phyloP scores from a whole-genome alignment of 2,797 vertebrate genomes.

The Sebastes melanostomus region DNA sequence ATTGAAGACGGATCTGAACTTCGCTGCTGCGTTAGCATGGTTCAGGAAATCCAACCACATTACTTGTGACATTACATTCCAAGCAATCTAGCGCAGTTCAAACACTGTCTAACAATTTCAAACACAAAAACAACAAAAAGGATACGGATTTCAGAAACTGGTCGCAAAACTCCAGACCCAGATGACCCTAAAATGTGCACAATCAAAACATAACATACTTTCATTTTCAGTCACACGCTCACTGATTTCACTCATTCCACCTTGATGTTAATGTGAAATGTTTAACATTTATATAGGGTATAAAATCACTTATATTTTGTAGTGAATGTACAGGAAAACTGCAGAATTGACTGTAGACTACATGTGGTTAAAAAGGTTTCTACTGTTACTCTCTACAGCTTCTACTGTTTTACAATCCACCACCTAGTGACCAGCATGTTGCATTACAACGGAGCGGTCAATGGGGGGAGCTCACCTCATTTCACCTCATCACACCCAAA shows the following conservation, averaged over 20 bases:
- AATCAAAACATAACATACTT: conserved; percentile 15
- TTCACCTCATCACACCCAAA: conserved; percentile 71
- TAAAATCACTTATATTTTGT: not conserved
- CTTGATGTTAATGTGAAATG: not conserved
- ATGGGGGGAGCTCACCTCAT: conserved; percentile 64
- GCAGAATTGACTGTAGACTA: not conserved
- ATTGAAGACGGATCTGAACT: conserved; percentile 93
- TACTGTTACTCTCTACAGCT: not conserved
- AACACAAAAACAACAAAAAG: conserved; percentile 67
- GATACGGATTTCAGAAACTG: conserved; percentile 98
- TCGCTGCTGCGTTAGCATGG: conserved; percentile 81
- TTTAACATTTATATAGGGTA: not conserved
- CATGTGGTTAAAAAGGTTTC: not conserved
- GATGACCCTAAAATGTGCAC: conserved; percentile 76
- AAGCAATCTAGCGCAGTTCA: conserved; percentile 5
- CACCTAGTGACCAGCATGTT: conserved; percentile 58
- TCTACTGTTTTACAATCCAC: conserved; percentile 15
- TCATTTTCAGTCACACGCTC: not conserved
- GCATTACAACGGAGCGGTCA: conserved; percentile 58
- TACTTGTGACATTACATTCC: conserved; percentile 4
- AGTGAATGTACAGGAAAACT: not conserved
- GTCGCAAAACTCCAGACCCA: conserved; percentile 81
- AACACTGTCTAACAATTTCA: not conserved
- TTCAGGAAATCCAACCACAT: conserved; percentile 74
- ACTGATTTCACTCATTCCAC: not conserved